Evolutionary conservation across 2,888 invertebrate genomes (phyloP).

Genomic region (Drosophila parthenogenetica): DNA sequence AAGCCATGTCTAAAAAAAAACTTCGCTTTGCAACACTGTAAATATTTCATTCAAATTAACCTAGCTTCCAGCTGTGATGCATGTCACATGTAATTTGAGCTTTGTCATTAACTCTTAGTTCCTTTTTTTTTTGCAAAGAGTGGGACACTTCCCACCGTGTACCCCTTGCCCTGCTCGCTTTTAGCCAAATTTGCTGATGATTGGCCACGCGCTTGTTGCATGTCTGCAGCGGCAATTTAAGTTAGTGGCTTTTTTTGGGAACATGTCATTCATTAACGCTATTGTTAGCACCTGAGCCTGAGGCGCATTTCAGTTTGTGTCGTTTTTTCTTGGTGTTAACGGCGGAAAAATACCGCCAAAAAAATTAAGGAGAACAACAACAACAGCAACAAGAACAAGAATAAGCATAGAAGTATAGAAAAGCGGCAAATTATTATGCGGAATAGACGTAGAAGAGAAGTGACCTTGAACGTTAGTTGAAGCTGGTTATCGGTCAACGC

Average conservation of each 20-base stretch:
- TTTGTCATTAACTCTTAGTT: conserved; percentile 17
- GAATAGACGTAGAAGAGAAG: background rate
- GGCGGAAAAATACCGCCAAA: conserved; percentile 59
- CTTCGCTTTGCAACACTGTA: background rate
- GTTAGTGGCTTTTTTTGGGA: conserved; percentile 34
- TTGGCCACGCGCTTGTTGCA: conserved; percentile 68
- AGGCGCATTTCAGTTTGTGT: conserved; percentile 1
- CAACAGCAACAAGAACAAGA: background rate
- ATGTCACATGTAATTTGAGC: conserved; percentile 17
- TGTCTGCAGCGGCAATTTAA: conserved; percentile 50
- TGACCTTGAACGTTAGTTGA: conserved; percentile 51
- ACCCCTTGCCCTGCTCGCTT: background rate
- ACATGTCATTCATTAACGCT: conserved; percentile 73
- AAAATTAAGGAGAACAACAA: background rate
- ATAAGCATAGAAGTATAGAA: background rate
- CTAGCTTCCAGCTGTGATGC: conserved; percentile 2
- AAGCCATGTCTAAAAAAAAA: background rate
- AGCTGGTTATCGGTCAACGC: conserved; percentile 67
- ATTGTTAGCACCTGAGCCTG: conserved; percentile 66
- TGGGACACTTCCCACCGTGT: background rate
- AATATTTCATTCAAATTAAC: background rate
- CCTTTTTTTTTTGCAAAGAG: background rate
- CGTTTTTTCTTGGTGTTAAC: conserved; percentile 39
- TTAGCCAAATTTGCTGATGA: background rate
- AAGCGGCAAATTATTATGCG: conserved; percentile 19